Percentiles rank a stretch among this genome's conserved stretches.
phyloP scores from a whole-genome alignment of 53 echinoderm and acorn worm species.

The Holothuria scabra region DNA sequence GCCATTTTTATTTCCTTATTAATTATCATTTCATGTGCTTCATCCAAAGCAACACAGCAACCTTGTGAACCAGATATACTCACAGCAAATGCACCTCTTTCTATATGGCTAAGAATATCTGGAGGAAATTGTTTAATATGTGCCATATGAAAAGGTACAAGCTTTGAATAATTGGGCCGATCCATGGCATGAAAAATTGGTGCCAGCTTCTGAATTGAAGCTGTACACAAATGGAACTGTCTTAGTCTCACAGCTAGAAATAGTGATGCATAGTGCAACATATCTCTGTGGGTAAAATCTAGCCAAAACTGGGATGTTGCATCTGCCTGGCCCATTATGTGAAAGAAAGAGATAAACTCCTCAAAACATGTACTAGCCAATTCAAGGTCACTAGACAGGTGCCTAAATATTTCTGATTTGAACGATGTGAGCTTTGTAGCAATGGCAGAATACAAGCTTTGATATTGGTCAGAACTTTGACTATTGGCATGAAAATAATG shows the following conservation, averaged over 20 bases:
- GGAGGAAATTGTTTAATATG: conserved; percentile 35
- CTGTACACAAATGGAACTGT: not conserved
- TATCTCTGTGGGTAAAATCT: conserved; percentile 50
- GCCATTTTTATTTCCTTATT: conserved; percentile 66
- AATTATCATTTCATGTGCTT: conserved; percentile 68
- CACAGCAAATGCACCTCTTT: conserved; percentile 69
- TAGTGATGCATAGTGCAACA: conserved; percentile 23
- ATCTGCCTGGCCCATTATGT: conserved; percentile 8
- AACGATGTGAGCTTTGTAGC: not conserved
- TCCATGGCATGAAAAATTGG: conserved; percentile 15
- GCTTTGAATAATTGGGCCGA: conserved; percentile 8
- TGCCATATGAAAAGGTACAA: conserved; percentile 43
- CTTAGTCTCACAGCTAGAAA: conserved; percentile 14
- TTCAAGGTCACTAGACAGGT: too few relatives aligned
- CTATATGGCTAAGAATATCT: conserved; percentile 36
- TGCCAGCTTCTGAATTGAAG: too few relatives aligned
- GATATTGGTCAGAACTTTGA: not conserved
- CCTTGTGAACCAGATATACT: conserved; percentile 57
- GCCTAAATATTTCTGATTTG: too few relatives aligned
- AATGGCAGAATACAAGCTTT: not conserved
- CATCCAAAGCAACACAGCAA: conserved; percentile 57
- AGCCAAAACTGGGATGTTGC: conserved; percentile 47
- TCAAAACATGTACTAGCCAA: too few relatives aligned
- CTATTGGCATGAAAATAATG: not conserved
- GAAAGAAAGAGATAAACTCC: not conserved